Conservation (phyloP, 2,797 vertebrate species). For the Sebastes trivittatus region DNA sequence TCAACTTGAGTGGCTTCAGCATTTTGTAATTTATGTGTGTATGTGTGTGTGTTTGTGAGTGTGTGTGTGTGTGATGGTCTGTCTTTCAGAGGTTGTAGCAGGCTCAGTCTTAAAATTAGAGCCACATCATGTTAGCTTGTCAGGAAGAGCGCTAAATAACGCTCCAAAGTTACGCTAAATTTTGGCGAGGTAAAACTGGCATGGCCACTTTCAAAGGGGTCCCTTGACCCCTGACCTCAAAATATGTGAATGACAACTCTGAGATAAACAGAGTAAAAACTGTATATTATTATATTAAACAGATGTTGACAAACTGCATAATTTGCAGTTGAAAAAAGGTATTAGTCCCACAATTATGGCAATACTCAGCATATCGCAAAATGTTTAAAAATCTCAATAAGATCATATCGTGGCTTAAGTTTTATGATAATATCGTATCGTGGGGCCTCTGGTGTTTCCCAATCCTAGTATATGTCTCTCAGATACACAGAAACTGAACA, state of each 20-base stretch:
- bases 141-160: background rate
- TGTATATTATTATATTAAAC: too few relatives aligned
- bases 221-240: background rate
- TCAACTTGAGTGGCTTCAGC: background rate
- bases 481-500: background rate
- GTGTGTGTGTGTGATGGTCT: too few relatives aligned
- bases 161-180: background rate
- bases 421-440: too few relatives aligned
- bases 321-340: too few relatives aligned
- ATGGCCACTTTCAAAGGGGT: background rate
- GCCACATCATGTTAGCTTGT: background rate
- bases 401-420: too few relatives aligned
- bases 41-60: background rate
- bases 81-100: background rate
- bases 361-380: too few relatives aligned
- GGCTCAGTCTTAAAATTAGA: background rate
- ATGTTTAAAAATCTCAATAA: too few relatives aligned
- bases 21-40: background rate
- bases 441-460: too few relatives aligned
- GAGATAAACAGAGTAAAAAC: background rate
- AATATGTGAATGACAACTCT: background rate
- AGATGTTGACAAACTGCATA: too few relatives aligned
- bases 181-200: background rate
- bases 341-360: too few relatives aligned
- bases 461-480: background rate